These are phyloP conservation scores for Eupithecia tripunctaria DNA, from an alignment of 2,888 invertebrate genomes.

Conservation along the genomic window DNA sequence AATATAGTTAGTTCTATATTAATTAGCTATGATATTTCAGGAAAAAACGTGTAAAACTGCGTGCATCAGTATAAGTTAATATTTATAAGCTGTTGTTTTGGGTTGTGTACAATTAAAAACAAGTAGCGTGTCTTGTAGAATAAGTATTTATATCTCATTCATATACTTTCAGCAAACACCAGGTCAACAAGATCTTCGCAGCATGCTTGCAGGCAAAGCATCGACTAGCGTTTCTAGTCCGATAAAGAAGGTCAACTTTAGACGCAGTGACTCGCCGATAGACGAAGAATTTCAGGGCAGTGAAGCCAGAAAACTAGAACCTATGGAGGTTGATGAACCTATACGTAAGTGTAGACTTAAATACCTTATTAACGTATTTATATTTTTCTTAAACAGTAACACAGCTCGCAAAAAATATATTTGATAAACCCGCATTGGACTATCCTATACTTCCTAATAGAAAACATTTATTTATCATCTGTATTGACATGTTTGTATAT, in stretches of 20 bases:
- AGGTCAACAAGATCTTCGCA: constrained; percentile 71
- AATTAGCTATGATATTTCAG: no score
- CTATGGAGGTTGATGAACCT: constrained; percentile 21
- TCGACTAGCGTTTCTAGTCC: constrained; percentile 52
- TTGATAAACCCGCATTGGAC: neutral
- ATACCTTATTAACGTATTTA: no score
- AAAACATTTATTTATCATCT: neutral
- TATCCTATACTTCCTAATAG: neutral
- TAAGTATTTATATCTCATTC: neutral
- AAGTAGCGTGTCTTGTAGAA: neutral
- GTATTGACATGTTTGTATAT: neutral
- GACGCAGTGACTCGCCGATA: constrained; percentile 42
- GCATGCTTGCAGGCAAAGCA: constrained; percentile 60
- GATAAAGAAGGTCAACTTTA: constrained; percentile 35
- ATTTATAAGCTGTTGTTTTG: no score
- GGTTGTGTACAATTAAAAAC: no score
- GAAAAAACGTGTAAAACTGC: no score
- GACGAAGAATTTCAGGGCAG: constrained; percentile 57
- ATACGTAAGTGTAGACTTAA: constrained; percentile 18
- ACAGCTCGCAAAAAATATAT: no score
- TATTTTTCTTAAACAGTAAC: neutral
- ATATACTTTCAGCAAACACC: constrained; percentile 12
- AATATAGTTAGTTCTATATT: no score
- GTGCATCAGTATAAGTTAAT: no score
- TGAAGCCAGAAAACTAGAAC: constrained; percentile 21